These are phyloP conservation scores for Aramus guarauna DNA, from an alignment of 2,113 vertebrate species.

Conservation along the genomic window DNA sequence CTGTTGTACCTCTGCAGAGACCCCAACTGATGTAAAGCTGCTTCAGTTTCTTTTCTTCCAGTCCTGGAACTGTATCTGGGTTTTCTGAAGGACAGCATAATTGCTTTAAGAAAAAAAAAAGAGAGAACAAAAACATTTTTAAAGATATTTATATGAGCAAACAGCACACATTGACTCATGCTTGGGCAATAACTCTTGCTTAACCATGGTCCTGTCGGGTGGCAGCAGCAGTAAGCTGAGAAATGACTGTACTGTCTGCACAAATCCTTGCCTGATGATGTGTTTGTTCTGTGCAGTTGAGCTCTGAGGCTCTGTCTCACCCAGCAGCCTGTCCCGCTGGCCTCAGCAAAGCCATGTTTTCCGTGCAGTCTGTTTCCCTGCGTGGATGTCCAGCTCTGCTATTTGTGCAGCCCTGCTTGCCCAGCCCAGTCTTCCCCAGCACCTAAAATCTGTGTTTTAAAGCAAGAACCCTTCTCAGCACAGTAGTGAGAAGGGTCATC, in stretches of 20 bases:
- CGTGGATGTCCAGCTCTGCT: fast-evolving
- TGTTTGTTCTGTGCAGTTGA: not conserved
- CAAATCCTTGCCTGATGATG: fast-evolving
- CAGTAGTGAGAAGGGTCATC: fast-evolving
- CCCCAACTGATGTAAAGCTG: slow-evolving; percentile 19
- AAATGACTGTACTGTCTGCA: not conserved
- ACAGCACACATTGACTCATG: not conserved
- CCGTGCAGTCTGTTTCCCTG: not conserved
- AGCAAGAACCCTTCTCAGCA: fast-evolving
- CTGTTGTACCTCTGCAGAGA: not conserved
- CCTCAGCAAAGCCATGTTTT: not conserved
- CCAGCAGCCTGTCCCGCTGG: not conserved
- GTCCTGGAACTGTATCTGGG: not conserved
- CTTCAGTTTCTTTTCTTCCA: not conserved
- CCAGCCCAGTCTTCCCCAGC: not conserved
- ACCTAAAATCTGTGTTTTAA: fast-evolving
- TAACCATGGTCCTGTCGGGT: fast-evolving
- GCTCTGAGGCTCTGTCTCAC: not conserved
- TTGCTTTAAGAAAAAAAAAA: not conserved
- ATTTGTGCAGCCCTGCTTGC: fast-evolving
- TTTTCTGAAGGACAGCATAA: not conserved
- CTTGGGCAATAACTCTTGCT: not conserved
- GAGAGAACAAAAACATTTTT: not conserved
- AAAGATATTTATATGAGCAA: not conserved
- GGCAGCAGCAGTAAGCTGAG: not conserved